Percentiles rank a stretch among this genome's conserved stretches.
phyloP scores from a whole-genome alignment of 1,140 invertebrate species.

The Phenacoccus solenopsis region DNA sequence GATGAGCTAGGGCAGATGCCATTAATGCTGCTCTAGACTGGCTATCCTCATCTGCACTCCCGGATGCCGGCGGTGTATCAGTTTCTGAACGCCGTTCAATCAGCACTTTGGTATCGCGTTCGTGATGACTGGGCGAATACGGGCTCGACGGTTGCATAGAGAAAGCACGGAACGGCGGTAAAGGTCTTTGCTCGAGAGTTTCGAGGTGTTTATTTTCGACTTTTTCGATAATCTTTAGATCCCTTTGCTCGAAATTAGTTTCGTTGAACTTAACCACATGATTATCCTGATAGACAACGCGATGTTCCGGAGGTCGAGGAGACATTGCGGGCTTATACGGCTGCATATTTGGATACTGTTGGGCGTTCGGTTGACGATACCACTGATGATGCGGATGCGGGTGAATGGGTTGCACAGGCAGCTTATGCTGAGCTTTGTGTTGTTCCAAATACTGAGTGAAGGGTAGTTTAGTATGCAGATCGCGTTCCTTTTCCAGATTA shows the following conservation, averaged over 20 bases:
- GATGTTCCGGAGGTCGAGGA: background rate
- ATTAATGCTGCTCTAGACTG: conserved; percentile 28
- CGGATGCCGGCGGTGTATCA: no score
- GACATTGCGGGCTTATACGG: background rate
- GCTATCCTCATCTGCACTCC: background rate
- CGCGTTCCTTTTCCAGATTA: background rate
- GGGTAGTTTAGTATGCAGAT: background rate
- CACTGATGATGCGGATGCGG: conserved; percentile 22
- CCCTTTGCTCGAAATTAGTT: background rate
- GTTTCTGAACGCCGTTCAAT: conserved; percentile 18
- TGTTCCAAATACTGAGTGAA: background rate
- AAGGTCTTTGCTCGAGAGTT: background rate
- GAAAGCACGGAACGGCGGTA: background rate
- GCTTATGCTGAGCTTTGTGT: conserved; percentile 3
- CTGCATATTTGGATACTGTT: background rate
- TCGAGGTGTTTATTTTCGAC: background rate
- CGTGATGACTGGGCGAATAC: background rate
- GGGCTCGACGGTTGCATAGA: background rate
- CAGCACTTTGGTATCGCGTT: background rate
- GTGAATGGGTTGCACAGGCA: conserved; percentile 15
- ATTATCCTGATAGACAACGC: background rate
- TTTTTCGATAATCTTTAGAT: conserved; percentile 2
- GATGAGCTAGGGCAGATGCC: conserved; percentile 32
- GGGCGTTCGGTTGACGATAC: background rate
- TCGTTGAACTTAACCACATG: background rate